Conservation (phyloP, 2,113 vertebrate species). For the Stigmatopora nigra region DNA sequence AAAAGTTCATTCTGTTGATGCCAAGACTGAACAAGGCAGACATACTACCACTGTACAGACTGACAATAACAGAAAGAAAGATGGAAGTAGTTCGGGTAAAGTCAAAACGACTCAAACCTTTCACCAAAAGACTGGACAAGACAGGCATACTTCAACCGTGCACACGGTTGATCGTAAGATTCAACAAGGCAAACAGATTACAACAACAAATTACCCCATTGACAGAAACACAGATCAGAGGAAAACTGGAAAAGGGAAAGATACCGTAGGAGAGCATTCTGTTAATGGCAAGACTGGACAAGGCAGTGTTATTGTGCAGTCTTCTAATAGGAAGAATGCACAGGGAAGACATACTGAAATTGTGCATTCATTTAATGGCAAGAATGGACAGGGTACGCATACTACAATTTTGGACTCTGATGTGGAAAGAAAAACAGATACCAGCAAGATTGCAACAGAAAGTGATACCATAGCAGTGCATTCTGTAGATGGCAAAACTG, state of each 20-base stretch:
- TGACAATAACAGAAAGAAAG: background rate
- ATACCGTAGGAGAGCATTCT: background rate
- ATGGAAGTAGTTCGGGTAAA: background rate
- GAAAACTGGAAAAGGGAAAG: background rate
- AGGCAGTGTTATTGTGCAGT: background rate
- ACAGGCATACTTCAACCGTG: background rate
- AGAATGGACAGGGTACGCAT: background rate
- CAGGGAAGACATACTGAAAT: background rate
- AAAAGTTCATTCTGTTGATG: background rate
- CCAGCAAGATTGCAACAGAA: background rate
- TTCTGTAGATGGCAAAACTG: background rate
- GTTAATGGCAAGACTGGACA: background rate
- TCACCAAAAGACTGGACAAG: background rate
- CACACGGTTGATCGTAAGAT: background rate
- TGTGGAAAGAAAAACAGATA: background rate
- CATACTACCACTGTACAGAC: background rate
- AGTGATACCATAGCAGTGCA: background rate
- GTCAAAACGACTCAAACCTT: too few relatives aligned
- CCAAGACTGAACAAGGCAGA: background rate
- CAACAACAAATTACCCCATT: background rate
- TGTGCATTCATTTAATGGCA: background rate
- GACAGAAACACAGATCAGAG: background rate
- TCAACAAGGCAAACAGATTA: constrained; percentile 1
- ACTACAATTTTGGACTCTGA: background rate
- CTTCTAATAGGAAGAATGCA: background rate